phyloP scores from a whole-genome alignment of 2,888 invertebrate genomes.

The Zhuqinia jingwanae region DNA sequence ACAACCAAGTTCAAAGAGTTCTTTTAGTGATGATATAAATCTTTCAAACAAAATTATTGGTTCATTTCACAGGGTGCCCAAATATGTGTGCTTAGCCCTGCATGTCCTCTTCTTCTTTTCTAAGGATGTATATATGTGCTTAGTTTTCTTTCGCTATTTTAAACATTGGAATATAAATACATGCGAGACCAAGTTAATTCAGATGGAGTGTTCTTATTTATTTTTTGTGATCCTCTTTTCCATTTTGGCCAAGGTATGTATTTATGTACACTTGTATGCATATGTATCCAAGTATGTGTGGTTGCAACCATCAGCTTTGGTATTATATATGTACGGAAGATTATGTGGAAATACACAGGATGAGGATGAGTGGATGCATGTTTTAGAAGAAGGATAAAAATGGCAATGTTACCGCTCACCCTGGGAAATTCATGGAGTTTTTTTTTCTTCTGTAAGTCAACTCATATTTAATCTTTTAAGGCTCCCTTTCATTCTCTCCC shows the following conservation, averaged over 20 bases:
- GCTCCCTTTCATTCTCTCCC: conserved; percentile 60
- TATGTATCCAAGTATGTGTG: too few species aligned
- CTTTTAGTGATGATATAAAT: background rate
- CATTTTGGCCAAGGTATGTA: too few species aligned
- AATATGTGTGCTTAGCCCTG: background rate
- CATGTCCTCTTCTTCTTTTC: conserved; percentile 3
- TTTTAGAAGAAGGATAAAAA: conserved; percentile 43
- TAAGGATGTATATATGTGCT: background rate
- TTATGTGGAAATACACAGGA: conserved; percentile 18
- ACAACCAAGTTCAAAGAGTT: background rate
- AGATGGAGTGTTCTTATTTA: conserved; percentile 24
- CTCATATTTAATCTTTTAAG: conserved; percentile 72
- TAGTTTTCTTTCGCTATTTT: background rate
- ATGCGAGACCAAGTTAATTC: conserved; percentile 32
- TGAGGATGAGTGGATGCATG: conserved; percentile 21
- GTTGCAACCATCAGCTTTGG: too few species aligned
- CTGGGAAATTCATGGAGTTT: conserved; percentile 71
- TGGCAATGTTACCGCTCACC: conserved; percentile 44
- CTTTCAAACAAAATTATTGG: background rate
- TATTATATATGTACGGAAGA: background rate
- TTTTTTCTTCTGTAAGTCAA: conserved; percentile 67
- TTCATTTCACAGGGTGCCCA: too few species aligned
- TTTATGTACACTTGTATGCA: too few species aligned
- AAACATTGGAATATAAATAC: background rate
- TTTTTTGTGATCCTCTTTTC: conserved; percentile 2